These are phyloP conservation scores for Perca fluviatilis DNA, from an alignment of 2,113 vertebrate species.

Conservation along the genomic window DNA sequence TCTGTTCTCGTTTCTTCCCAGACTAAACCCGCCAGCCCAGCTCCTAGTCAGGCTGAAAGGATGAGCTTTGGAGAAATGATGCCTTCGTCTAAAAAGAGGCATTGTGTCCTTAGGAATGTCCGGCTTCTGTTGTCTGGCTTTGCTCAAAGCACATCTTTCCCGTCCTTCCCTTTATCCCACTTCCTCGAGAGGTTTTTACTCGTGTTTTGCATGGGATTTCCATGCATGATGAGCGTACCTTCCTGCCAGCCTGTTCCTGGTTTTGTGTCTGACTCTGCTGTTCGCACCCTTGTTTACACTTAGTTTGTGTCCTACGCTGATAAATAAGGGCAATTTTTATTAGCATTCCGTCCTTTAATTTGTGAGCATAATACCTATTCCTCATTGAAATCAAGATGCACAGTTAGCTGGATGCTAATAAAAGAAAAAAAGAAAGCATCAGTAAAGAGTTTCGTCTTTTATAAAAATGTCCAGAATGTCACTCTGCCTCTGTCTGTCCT, in stretches of 20 bases:
- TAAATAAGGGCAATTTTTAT: not conserved
- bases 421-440: not conserved
- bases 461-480: not conserved
- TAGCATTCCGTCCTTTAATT: not conserved
- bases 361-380: no score
- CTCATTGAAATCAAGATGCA: not conserved
- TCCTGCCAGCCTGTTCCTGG: conserved; percentile 52
- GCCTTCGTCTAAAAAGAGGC: conserved; percentile 24
- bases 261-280: conserved; percentile 12
- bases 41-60: conserved; percentile 33
- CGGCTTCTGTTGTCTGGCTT: conserved; percentile 19
- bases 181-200: conserved; percentile 70
- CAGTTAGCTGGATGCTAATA: no score
- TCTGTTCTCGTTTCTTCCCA: conserved; percentile 18
- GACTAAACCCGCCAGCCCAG: conserved; percentile 24
- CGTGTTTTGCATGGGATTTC: conserved; percentile 82
- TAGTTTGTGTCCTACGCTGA: not conserved
- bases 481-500: not conserved
- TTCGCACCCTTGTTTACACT: not conserved
- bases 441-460: not conserved
- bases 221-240: conserved; percentile 64
- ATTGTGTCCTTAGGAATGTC: conserved; percentile 56
- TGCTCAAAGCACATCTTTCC: conserved; percentile 13
- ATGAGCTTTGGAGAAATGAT: conserved; percentile 34
- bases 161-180: conserved; percentile 32